These are phyloP conservation scores for Calephelis virginiensis DNA, from an alignment of 1,140 invertebrate species.

Conservation along the genomic window DNA sequence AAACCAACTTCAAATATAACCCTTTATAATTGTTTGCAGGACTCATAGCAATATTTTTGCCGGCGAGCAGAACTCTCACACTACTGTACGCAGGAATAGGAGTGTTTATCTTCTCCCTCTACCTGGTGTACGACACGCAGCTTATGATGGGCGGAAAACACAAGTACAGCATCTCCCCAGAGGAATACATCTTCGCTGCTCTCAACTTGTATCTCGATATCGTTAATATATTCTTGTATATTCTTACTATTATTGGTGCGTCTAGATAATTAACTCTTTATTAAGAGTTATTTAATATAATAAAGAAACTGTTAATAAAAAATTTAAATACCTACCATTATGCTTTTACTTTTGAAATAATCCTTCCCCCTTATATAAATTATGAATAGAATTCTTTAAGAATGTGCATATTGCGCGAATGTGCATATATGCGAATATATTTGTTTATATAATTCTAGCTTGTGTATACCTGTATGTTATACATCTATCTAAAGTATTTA, in stretches of 20 bases:
- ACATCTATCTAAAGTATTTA: too few relatives aligned
- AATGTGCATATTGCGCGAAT: too few relatives aligned
- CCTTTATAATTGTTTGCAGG: constrained; percentile 35
- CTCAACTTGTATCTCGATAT: constrained; percentile 95
- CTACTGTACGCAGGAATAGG: constrained; percentile 86
- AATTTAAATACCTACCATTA: not conserved
- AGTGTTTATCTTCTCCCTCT: constrained; percentile 87
- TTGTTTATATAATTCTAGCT: too few relatives aligned
- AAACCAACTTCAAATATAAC: not conserved
- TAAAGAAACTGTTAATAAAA: not conserved
- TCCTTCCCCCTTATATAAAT: too few relatives aligned
- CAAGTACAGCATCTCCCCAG: constrained; percentile 93
- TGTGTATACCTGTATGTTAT: too few relatives aligned
- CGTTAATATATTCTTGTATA: constrained; percentile 93
- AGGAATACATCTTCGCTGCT: constrained; percentile 97
- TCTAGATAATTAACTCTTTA: constrained; percentile 24
- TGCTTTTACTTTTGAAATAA: too few relatives aligned
- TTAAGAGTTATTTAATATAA: not conserved
- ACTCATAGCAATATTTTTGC: constrained; percentile 86
- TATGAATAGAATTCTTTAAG: too few relatives aligned
- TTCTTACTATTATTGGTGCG: constrained; percentile 88
- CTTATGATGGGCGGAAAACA: constrained; percentile 96
- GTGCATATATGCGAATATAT: too few relatives aligned
- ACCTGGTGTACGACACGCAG: constrained; percentile 93
- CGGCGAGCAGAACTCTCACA: constrained; percentile 76